Evolutionary conservation across 2,113 vertebrate genomes (phyloP), one percentile per base, ranked within the genome.

Genomic region (Onychostruthus taczanowskii): DNA sequence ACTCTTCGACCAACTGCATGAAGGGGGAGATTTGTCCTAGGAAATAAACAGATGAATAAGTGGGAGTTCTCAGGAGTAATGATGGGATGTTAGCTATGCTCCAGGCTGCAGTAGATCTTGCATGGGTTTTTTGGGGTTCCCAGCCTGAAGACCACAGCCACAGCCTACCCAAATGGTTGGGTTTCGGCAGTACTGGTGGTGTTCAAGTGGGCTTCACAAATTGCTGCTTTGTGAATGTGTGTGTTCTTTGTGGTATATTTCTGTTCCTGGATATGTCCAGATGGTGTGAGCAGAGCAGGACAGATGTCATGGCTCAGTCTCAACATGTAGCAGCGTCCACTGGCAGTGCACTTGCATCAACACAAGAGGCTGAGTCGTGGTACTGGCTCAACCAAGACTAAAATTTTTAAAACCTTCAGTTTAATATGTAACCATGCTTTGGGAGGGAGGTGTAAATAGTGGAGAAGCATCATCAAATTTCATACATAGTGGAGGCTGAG

Each of bases 221-320:
- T 56, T 0, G 3, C 13, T 79, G n/a, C 35, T 79, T 52, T 50
- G 28, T 43, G 44, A 37, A 31, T 3, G 0, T 8, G 1, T 10
- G 9, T 64, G n/a, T 21, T 46, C 30, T 61, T 64, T 23, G 22
- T 75, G 66, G 30, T 84, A 31, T 12, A 1, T 58, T 62, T 78
- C 43, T 0, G 0, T 24, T 58, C 35, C 59, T n/a, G 46, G 19
- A 20, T 0, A 0, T 33, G 6, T 50, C 53, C 14, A 28, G 35
- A 21, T 58, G 31, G 11, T 66, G 16, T 35, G 46, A 26, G 16
- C 12, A 47, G 33, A 52, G 55, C 14, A 49, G 68, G 39, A 52
- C 21, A 35, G 26, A 18, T 49, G 56, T 72, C 59, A 22, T 59
- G 53, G 17, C 53, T 75, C 35, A 4, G 5, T 81, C 44, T n/a